These are phyloP conservation scores for Noctua janthe DNA, from an alignment of 2,888 invertebrate species.

Conservation along the genomic window DNA sequence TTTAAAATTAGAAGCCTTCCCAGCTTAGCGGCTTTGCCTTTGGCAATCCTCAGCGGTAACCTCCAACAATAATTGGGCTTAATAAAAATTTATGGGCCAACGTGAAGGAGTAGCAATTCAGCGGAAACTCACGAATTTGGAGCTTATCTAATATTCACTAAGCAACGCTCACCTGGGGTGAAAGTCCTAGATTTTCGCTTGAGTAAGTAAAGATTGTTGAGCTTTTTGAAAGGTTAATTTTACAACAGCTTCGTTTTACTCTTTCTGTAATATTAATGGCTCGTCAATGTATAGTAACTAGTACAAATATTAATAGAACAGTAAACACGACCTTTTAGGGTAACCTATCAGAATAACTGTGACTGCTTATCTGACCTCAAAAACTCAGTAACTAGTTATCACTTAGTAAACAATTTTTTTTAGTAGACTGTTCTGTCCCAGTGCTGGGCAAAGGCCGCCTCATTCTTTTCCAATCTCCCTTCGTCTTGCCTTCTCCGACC, in stretches of 20 bases:
- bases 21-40: neutral
- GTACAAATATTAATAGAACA: neutral
- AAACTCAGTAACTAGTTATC: neutral
- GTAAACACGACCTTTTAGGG: too few species aligned
- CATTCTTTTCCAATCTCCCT: neutral
- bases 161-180: conserved; percentile 11
- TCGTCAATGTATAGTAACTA: neutral
- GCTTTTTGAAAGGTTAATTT: conserved; percentile 2
- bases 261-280: neutral
- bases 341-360: neutral
- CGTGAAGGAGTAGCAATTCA: conserved; percentile 51
- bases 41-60: conserved; percentile 26
- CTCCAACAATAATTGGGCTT: conserved; percentile 54
- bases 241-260: neutral
- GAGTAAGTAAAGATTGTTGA: neutral
- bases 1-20: neutral
- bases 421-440: neutral
- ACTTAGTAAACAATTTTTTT: neutral
- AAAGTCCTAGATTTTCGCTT: conserved; percentile 11
- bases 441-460: neutral
- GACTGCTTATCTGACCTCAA: neutral
- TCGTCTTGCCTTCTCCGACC: neutral
- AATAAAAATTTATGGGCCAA: conserved; percentile 63
- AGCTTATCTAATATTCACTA: conserved; percentile 55
- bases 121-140: conserved; percentile 51